Evolutionary conservation across 2,113 vertebrate genomes (phyloP), one percentile per base, ranked within the genome.

Genomic region (Apus apus): DNA sequence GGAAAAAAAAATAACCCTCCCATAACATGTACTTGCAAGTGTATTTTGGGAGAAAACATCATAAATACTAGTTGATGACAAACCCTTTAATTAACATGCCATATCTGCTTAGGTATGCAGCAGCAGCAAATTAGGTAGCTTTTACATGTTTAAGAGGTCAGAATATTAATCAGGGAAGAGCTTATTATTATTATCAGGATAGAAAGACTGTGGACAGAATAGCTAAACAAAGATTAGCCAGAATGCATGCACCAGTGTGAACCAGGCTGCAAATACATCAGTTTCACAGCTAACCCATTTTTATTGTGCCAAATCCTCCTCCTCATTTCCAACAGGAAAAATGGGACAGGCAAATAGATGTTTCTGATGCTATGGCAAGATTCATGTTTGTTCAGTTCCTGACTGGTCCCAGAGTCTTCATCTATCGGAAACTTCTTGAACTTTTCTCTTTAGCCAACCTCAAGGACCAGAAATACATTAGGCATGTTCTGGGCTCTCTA

Each of bases 111-210:
- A 87, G 71, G 58, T 96, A 96, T 73, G 78, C 78, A 93, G 32
- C 89, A 87, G 77, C 70, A 97, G 72, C 94, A 97, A 96, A 96
- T 91, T 87, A 96, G 56, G 78, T 94, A 65, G 25, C 60, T 95
- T 97, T 97, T 95, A 96, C 94, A 94, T 96, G 97, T 97, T 97
- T 97, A 97, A 97, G 51, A 86, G 72, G 71, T 54, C 95, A 60
- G 58, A 97, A 96, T 97, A 96, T 94, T 96, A 96, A 97, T 97
- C 71, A 92, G 50, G 50, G 16, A 93, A 87, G 45, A 96, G 67
- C 50, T 95, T 88, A 95, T 94, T 90, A 87, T 85, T 94, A 91
- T 92, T 97, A 92, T 91, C 81, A 96, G 79, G 64, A 46, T 68
- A 96, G 94, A 95, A 74, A 87, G 21, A 29, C 91, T 89, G 76